Percentiles rank a stretch among this genome's conserved stretches.
These are phyloP conservation scores for Heterodera filipjevi DNA, from an alignment of 2,888 invertebrate genomes.

Conservation along the genomic window DNA sequence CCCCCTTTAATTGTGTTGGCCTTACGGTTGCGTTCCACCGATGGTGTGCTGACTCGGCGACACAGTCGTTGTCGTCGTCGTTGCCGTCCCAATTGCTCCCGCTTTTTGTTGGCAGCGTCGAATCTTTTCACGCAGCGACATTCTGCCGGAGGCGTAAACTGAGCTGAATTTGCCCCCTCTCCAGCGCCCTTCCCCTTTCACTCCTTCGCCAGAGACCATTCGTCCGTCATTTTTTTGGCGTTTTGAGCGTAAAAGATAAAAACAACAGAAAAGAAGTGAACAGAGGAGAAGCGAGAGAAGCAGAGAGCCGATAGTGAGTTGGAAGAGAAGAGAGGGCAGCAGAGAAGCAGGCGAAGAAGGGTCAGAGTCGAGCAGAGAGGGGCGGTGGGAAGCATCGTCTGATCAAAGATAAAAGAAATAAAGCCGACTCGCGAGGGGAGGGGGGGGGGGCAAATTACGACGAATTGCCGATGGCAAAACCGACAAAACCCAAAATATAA, in stretches of 20 bases:
- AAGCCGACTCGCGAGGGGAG: not conserved
- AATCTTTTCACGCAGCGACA: slow-evolving; percentile 1
- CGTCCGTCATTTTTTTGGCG: not conserved
- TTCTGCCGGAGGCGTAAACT: not conserved
- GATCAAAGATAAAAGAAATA: not conserved
- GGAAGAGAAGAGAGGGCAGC: slow-evolving; percentile 19
- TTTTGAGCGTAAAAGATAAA: slow-evolving; percentile 14
- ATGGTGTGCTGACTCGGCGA: slow-evolving; percentile 7
- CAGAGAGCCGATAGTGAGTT: slow-evolving; percentile 25
- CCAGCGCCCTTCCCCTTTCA: not conserved
- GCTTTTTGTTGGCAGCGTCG: not conserved
- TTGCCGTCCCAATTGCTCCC: not conserved
- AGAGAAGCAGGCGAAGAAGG: slow-evolving; percentile 8
- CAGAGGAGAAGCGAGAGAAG: slow-evolving; percentile 19
- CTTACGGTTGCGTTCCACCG: not conserved
- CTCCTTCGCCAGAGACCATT: not conserved
- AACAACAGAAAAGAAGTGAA: slow-evolving; percentile 19
- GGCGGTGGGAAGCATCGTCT: not conserved
- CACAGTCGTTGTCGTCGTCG: not conserved
- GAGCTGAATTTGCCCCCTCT: not conserved
- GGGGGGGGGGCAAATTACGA: not conserved
- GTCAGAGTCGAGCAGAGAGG: slow-evolving; percentile 16
- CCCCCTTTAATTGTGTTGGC: not conserved
- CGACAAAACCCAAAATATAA: too few relatives aligned
- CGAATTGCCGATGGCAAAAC: too few relatives aligned